Conservation (phyloP, 2,113 vertebrate genomes). For the Lepisosteus osseus region DNA sequence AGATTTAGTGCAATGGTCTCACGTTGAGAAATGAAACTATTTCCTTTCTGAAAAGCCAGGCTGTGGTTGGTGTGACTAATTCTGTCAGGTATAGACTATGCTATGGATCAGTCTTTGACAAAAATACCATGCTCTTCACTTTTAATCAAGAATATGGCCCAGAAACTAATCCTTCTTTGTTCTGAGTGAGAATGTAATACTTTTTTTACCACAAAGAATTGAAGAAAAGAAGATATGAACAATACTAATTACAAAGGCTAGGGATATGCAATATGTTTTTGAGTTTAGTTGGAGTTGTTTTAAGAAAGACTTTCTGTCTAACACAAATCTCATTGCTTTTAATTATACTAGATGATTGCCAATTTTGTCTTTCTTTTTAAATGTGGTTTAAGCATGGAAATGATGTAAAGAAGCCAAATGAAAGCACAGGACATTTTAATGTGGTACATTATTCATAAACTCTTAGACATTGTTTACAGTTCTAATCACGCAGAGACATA, state of each 20-base stretch:
- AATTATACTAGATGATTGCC: conserved; percentile 9
- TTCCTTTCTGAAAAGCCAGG: conserved; percentile 23
- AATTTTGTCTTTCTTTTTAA: conserved; percentile 12
- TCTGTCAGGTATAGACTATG: conserved; percentile 36
- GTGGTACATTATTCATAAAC: conserved; percentile 19
- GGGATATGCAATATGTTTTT: background rate
- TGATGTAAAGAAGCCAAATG: background rate
- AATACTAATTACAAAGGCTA: background rate
- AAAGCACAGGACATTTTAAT: conserved; percentile 12
- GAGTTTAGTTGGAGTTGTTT: background rate
- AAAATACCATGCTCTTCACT: conserved; percentile 8
- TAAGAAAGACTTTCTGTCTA: background rate
- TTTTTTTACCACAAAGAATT: background rate
- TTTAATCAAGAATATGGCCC: conserved; percentile 1
- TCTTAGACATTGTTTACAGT: background rate
- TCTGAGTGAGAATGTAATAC: background rate
- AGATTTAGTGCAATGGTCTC: conserved; percentile 28
- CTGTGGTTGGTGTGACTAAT: conserved; percentile 35
- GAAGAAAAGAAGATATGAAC: background rate
- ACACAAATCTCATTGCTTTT: background rate
- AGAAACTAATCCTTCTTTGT: conserved; percentile 13
- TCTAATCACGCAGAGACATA: no score
- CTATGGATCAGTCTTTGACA: conserved; percentile 21
- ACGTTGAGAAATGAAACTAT: conserved; percentile 20
- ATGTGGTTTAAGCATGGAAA: background rate